A percentile compares a stretch with the other conserved stretches of the same genome.
Conservation (phyloP, 2,797 vertebrate genomes). For the Zenarchopterus dispar region DNA sequence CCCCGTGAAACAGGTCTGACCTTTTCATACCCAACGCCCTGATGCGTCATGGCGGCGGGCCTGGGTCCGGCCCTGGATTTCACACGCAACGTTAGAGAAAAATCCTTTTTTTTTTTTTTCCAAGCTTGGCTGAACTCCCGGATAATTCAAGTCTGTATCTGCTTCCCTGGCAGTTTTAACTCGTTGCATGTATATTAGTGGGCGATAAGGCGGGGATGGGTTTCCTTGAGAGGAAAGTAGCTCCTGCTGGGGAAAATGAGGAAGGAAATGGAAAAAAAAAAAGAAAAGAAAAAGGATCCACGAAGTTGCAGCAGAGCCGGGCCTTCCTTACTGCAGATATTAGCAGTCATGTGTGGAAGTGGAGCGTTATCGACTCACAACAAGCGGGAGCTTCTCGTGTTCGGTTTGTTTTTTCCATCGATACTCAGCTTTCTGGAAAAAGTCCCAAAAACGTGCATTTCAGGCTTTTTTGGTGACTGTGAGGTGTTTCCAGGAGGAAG, state of each 20-base stretch:
- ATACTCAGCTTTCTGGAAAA: too few species aligned
- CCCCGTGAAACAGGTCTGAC: constrained; percentile 50
- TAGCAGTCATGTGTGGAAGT: constrained; percentile 4
- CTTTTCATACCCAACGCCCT: constrained; percentile 70
- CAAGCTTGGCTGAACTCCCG: constrained; percentile 34
- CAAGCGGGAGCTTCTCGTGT: neutral
- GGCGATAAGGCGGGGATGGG: constrained; percentile 61
- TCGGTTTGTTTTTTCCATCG: too few species aligned
- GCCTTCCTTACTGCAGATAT: constrained; percentile 39
- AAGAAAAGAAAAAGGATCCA: constrained; percentile 49
- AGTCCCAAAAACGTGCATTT: too few species aligned
- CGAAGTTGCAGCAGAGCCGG: constrained; percentile 48
- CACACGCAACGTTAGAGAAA: constrained; percentile 48
- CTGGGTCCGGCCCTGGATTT: constrained; percentile 47
- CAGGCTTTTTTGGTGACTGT: too few species aligned
- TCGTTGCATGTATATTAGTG: constrained; percentile 69
- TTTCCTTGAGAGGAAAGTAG: constrained; percentile 58
- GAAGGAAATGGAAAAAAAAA: constrained; percentile 64
- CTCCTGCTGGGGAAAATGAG: constrained; percentile 62
- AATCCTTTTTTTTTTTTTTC: constrained; percentile 34
- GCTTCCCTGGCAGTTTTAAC: constrained; percentile 55
- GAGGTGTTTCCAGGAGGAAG: too few species aligned
- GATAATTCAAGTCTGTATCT: constrained; percentile 49
- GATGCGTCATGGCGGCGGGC: constrained; percentile 50
- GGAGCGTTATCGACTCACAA: neutral